A percentile compares a stretch with the other conserved stretches of the same genome.
phyloP scores from a whole-genome alignment of 2,888 invertebrate species.

The Euproctis similis region DNA sequence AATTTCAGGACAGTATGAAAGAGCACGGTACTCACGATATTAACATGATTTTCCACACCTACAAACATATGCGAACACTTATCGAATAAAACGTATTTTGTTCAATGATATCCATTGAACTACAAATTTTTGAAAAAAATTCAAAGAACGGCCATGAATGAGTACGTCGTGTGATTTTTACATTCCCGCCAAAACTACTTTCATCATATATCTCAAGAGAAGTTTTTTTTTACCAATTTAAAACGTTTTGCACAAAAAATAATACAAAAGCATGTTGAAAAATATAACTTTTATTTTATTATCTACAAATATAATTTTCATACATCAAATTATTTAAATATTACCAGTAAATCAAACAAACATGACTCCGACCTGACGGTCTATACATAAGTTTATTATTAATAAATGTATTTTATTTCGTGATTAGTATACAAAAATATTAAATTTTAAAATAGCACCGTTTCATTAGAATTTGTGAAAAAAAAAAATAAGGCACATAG shows the following conservation, averaged over 20 bases:
- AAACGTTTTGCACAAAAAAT: conserved; percentile 7
- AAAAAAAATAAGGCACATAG: conserved; percentile 31
- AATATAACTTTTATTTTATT: conserved; percentile 62
- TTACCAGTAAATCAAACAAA: conserved; percentile 56
- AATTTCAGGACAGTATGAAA: no score
- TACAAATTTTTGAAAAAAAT: no score
- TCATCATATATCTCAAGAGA: no score
- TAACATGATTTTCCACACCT: no score
- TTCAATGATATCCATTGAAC: no score
- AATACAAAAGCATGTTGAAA: conserved; percentile 28
- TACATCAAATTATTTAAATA: conserved; percentile 56
- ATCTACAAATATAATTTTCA: conserved; percentile 67
- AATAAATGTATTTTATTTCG: conserved; percentile 21
- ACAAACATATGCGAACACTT: no score
- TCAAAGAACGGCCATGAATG: no score
- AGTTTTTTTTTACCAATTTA: no score
- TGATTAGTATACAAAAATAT: conserved; percentile 20
- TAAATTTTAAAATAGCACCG: conserved; percentile 49
- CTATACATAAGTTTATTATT: conserved; percentile 49
- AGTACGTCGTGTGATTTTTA: no score
- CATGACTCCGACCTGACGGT: conserved; percentile 66
- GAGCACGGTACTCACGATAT: no score
- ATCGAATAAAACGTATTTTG: no score
- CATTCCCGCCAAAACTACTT: no score
- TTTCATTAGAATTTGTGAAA: conserved; percentile 23